These are phyloP conservation scores for Phalacrocorax aristotelis DNA, from an alignment of 2,113 vertebrate genomes.

Conservation along the genomic window DNA sequence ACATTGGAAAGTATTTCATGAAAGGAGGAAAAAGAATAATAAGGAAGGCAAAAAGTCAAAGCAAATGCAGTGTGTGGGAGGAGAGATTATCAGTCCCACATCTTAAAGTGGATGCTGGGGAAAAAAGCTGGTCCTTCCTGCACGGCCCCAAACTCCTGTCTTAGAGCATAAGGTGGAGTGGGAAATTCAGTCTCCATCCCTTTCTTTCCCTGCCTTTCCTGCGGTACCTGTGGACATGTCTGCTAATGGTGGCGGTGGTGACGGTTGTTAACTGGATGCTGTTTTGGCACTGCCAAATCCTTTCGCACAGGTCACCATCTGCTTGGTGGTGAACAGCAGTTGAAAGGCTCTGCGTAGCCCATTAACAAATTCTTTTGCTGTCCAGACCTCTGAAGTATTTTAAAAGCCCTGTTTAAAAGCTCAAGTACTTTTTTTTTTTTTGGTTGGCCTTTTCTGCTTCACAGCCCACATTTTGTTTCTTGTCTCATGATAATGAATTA, in stretches of 20 bases:
- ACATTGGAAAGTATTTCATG: neutral
- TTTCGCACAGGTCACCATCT: neutral
- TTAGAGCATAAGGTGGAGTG: neutral
- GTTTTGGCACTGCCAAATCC: neutral
- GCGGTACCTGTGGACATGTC: neutral
- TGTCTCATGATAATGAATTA: neutral
- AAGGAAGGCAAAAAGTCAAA: neutral
- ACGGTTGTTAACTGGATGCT: neutral
- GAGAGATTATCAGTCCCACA: neutral
- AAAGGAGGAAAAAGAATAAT: neutral
- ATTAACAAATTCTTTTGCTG: constrained; percentile 9
- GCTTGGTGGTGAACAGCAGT: neutral
- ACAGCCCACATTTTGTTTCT: neutral
- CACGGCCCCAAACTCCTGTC: accelerated
- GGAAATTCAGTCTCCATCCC: neutral
- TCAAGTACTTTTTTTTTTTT: neutral
- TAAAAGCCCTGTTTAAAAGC: neutral
- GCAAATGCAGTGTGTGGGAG: neutral
- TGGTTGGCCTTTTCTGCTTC: constrained; percentile 2
- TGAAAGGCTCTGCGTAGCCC: neutral
- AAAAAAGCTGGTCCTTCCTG: neutral
- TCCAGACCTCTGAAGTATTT: neutral
- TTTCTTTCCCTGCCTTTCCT: neutral
- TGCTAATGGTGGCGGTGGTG: neutral
- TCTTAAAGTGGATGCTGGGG: neutral